Base-by-base conservation (phyloP, 2,797 vertebrate genomes). In the Spinibarbus caldwelli region DNA sequence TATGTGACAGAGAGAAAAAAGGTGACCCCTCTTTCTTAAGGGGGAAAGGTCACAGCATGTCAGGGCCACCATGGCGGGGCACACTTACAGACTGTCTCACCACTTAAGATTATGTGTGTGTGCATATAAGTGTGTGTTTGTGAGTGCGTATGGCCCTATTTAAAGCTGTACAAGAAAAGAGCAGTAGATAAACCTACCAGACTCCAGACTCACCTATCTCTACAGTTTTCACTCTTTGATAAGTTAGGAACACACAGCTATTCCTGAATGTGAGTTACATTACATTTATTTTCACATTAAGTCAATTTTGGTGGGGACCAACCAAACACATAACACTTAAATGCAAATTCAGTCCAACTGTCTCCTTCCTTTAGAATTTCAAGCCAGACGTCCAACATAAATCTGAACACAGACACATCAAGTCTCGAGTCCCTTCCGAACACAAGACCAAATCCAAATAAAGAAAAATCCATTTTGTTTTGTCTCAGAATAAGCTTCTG, bases 391-490 rank as follows among this genome's bases (percentile, higher is more conserved):
- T n/a, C n/a, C n/a, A 72, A 49, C 80, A 90, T 90, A 90, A 92
- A 93, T 91, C 77, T 86, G 78, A 62, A 64, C 19, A 2, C 5
- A 87, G 86, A 89, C 90, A 71, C 47, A 80, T 62, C 52, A 14
- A 54, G 79, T 66, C 87, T 89, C 8, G 31, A 90, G 88, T 86
- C 45, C 87, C 36, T 64, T 54, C 85, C 12, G 3, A 86, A 89
- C 70, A 57, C 41, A 31, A 78, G 38, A 62, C 11, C 36, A n/a
- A 10, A 6, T 90, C 93, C 93, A 93, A 94, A 95, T 93, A 95
- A 93, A 93, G 92, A 88, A 91, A 88, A 90, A 90, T 90, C 84
- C 54, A 47, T 81, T 84, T 85, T 86, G 87, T 87, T 82, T 87
- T 87, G 90, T 87, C 80, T 23, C 7, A 0, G 83, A 92, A 92